These are phyloP conservation scores for Monochamus saltuarius DNA, from an alignment of 1,140 invertebrate genomes.

Conservation along the genomic window DNA sequence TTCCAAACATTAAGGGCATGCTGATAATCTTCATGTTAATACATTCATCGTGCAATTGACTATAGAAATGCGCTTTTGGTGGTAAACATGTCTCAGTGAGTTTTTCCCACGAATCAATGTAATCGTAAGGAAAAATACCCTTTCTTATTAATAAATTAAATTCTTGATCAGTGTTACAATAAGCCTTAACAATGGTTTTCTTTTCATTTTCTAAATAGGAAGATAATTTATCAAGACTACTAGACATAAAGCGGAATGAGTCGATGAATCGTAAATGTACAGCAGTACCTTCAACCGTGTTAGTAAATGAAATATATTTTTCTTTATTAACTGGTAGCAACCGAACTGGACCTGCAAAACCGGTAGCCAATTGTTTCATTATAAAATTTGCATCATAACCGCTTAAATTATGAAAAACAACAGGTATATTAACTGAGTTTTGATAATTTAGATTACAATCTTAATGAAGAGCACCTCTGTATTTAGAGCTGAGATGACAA, in stretches of 20 bases:
- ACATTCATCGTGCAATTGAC: constrained; percentile 43
- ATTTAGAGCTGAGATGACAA: constrained; percentile 40
- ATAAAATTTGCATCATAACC: constrained; percentile 25
- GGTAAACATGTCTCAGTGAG: constrained; percentile 2
- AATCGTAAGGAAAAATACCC: constrained; percentile 45
- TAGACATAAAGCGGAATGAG: constrained; percentile 26
- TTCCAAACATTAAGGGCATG: constrained; percentile 52
- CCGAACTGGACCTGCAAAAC: constrained; percentile 17
- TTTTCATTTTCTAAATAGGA: constrained; percentile 18
- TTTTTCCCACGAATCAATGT: constrained; percentile 31
- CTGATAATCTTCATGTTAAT: constrained; percentile 43
- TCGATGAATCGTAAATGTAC: constrained; percentile 23
- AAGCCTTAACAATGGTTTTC: background rate
- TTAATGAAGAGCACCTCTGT: constrained; percentile 41
- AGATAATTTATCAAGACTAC: constrained; percentile 26
- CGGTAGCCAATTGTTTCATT: constrained; percentile 16
- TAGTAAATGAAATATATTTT: constrained; percentile 23
- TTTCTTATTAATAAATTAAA: constrained; percentile 40
- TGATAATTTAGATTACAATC: constrained; percentile 46
- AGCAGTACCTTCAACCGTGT: constrained; percentile 9
- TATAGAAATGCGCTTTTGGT: constrained; percentile 36
- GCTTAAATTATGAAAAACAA: constrained; percentile 23
- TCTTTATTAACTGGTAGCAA: constrained; percentile 26
- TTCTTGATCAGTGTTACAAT: constrained; percentile 23
- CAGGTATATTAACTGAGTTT: constrained; percentile 21